Conservation (phyloP, 2,797 vertebrate genomes). For the Orientallactaga sibirica region DNA sequence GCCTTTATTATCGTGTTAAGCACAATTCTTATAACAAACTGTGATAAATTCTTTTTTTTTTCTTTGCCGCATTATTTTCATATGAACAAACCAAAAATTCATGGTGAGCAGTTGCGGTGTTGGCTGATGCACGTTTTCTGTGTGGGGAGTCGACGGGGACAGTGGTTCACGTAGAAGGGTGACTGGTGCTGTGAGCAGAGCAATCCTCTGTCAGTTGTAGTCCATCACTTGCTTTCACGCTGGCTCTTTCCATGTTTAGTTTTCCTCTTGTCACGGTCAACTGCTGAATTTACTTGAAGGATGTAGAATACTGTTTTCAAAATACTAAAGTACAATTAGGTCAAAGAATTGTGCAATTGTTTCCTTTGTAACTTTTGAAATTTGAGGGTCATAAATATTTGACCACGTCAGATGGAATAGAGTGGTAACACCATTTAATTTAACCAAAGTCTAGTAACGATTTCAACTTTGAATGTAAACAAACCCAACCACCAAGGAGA, state of each 20-base stretch:
- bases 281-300: slow-evolving; percentile 90
- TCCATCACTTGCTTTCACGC: slow-evolving; percentile 80
- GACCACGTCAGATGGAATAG: slow-evolving; percentile 89
- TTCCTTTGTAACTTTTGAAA: slow-evolving; percentile 86
- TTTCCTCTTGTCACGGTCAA: slow-evolving; percentile 87
- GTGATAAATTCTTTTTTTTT: slow-evolving; percentile 88
- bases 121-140: slow-evolving; percentile 83
- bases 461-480: slow-evolving; percentile 94
- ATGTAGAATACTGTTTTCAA: slow-evolving; percentile 87
- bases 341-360: slow-evolving; percentile 88
- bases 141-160: slow-evolving; percentile 85
- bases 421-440: slow-evolving; percentile 92
- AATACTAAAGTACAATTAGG: slow-evolving; percentile 88
- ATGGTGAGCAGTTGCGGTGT: slow-evolving; percentile 85
- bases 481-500: slow-evolving; percentile 90
- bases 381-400: slow-evolving; percentile 80
- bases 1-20: slow-evolving; percentile 85
- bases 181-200: slow-evolving; percentile 90
- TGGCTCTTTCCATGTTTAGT: slow-evolving; percentile 83
- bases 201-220: slow-evolving; percentile 87
- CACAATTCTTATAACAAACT: slow-evolving; percentile 91
- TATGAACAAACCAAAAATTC: slow-evolving; percentile 89
- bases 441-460: slow-evolving; percentile 94
- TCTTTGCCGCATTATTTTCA: slow-evolving; percentile 82
- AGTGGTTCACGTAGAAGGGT: slow-evolving; percentile 86